Percentiles rank a stretch among this genome's conserved stretches.
phyloP scores from a whole-genome alignment of 1,140 invertebrate genomes.

The Proctacanthus coquilletti region DNA sequence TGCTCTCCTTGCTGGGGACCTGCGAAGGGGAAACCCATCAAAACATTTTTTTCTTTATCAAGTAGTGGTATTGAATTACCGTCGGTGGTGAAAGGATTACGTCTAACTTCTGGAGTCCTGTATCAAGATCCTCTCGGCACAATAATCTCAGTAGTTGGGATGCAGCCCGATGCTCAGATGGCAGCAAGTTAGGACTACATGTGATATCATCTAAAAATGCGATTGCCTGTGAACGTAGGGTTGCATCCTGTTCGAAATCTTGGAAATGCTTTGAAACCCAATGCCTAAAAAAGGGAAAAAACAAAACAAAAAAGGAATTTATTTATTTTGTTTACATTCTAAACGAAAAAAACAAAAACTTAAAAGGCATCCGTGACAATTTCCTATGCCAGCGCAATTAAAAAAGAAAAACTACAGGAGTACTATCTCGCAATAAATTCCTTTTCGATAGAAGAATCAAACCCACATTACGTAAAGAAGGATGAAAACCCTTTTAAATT shows the following conservation, averaged over 20 bases:
- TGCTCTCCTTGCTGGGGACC: constrained; percentile 64
- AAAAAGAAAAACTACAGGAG: too few relatives aligned
- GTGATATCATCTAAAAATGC: constrained; percentile 83
- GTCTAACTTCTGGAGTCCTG: constrained; percentile 36
- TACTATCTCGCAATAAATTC: too few relatives aligned
- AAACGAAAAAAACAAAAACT: neutral
- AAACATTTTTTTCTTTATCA: neutral
- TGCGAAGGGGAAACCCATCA: constrained; percentile 20
- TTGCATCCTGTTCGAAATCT: constrained; percentile 70
- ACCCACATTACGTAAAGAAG: too few relatives aligned
- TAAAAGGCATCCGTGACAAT: too few relatives aligned
- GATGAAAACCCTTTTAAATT: too few relatives aligned
- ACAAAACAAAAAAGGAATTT: constrained; percentile 10
- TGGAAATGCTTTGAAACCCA: constrained; percentile 56
- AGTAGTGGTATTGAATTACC: constrained; percentile 34
- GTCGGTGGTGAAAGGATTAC: constrained; percentile 52
- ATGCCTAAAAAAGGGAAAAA: constrained; percentile 35
- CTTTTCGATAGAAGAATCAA: too few relatives aligned
- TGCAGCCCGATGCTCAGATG: constrained; percentile 80
- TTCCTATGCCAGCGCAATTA: too few relatives aligned
- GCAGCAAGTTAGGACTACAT: constrained; percentile 67
- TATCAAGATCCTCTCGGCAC: constrained; percentile 50
- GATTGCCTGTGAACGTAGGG: constrained; percentile 60
- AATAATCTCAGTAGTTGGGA: constrained; percentile 63
- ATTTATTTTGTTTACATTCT: neutral